phyloP scores from a whole-genome alignment of 2,888 invertebrate species.

The Drosophila stalkeri region DNA sequence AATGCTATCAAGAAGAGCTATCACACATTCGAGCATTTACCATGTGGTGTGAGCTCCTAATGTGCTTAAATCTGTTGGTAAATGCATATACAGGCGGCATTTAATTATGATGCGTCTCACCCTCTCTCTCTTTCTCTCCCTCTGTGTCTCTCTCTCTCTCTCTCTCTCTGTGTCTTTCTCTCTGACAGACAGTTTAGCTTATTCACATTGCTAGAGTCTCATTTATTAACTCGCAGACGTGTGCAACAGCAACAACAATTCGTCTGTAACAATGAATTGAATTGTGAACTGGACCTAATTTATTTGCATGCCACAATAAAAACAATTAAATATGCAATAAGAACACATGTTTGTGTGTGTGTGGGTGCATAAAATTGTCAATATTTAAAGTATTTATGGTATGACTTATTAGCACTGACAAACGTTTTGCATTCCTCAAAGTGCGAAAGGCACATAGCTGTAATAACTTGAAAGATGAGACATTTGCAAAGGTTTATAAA shows the following conservation, averaged over 20 bases:
- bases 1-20: slow-evolving; percentile 52
- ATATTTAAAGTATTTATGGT: slow-evolving; percentile 61
- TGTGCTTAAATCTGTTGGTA: slow-evolving; percentile 72
- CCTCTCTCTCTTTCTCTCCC: neutral
- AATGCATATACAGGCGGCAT: slow-evolving; percentile 60
- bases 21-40: neutral
- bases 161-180: slow-evolving; percentile 8
- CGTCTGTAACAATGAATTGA: slow-evolving; percentile 22
- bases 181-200: slow-evolving; percentile 21
- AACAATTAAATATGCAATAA: slow-evolving; percentile 15
- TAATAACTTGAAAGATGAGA: neutral
- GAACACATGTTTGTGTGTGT: slow-evolving; percentile 14
- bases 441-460: slow-evolving; percentile 5
- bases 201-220: slow-evolving; percentile 71
- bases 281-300: slow-evolving; percentile 65
- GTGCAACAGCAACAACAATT: slow-evolving; percentile 19
- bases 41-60: slow-evolving; percentile 19
- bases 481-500: neutral
- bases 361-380: slow-evolving; percentile 44
- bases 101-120: slow-evolving; percentile 54
- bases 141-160: neutral
- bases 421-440: neutral
- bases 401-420: slow-evolving; percentile 21
- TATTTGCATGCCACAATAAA: slow-evolving; percentile 55
- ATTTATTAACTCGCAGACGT: slow-evolving; percentile 47